Evolutionary conservation across 1,140 invertebrate genomes (phyloP).

Genomic region (Hetaerina americana): DNA sequence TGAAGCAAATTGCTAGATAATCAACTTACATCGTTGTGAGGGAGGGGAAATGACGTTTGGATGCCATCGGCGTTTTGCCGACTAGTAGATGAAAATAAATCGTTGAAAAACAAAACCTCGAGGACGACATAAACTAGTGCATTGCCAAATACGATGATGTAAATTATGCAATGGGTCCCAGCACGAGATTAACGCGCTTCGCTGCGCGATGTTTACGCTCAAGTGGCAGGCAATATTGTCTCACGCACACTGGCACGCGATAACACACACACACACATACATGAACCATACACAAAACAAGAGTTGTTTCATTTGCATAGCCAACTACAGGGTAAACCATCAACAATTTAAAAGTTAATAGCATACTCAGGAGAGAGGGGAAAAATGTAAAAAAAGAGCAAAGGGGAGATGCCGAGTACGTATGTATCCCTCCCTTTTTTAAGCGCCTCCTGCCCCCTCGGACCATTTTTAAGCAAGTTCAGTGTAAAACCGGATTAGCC

Average conservation of each 20-base stretch:
- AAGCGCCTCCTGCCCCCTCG: not conserved
- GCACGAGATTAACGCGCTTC: not conserved
- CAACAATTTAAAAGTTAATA: constrained; percentile 1
- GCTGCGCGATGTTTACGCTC: not conserved
- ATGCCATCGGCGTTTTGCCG: too few species aligned
- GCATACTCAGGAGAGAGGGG: not conserved
- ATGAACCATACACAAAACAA: too few species aligned
- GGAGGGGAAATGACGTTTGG: too few species aligned
- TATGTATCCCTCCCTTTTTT: too few species aligned
- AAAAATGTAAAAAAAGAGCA: too few species aligned
- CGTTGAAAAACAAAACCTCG: too few species aligned
- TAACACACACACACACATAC: too few species aligned
- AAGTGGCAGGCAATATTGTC: not conserved
- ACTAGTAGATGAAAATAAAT: too few species aligned
- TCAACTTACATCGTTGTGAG: too few species aligned
- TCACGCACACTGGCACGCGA: not conserved
- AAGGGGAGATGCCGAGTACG: too few species aligned
- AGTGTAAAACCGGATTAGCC: not conserved
- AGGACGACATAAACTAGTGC: too few species aligned
- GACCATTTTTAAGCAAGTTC: not conserved
- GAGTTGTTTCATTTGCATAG: not conserved
- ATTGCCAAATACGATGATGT: not conserved
- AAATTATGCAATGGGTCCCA: not conserved
- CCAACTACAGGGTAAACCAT: not conserved
- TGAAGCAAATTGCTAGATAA: too few species aligned